Evolutionary conservation across 2,797 vertebrate species (phyloP).

Genomic region (Pantherophis alleghaniensis): DNA sequence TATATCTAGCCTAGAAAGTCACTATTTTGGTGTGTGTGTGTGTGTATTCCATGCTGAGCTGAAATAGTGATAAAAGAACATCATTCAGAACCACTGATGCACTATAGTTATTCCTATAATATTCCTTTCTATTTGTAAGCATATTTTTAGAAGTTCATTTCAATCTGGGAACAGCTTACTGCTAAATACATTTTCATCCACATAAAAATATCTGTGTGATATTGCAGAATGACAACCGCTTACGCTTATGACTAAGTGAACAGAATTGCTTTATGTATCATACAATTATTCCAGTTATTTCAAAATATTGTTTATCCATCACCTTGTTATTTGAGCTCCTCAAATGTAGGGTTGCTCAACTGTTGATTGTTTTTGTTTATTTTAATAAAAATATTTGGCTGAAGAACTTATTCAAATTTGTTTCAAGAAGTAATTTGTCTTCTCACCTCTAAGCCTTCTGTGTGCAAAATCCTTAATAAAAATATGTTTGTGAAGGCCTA

Average conservation of each 20-base stretch:
- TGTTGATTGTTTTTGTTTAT: neutral
- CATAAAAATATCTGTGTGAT: neutral
- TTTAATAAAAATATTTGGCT: neutral
- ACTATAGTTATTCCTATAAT: neutral
- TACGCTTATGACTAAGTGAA: neutral
- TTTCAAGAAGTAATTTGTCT: too few relatives aligned
- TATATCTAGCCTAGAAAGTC: conserved; percentile 23
- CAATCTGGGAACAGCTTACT: neutral
- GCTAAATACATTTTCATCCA: neutral
- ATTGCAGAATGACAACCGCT: neutral
- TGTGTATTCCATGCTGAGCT: neutral
- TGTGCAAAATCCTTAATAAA: neutral
- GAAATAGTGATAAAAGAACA: neutral
- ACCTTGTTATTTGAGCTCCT: neutral
- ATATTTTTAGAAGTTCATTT: neutral
- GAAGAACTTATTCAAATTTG: too few relatives aligned
- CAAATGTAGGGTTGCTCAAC: neutral
- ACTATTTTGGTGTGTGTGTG: neutral
- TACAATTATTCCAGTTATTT: neutral
- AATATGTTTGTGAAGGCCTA: neutral
- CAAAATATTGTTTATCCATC: neutral
- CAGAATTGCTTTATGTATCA: neutral
- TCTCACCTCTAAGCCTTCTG: neutral
- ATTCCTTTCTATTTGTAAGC: neutral
- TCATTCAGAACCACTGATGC: neutral